A percentile compares a stretch with the other conserved stretches of the same genome.
These are phyloP conservation scores for Thamnophis sirtalis DNA, from an alignment of 2,113 vertebrate species.

Conservation along the genomic window DNA sequence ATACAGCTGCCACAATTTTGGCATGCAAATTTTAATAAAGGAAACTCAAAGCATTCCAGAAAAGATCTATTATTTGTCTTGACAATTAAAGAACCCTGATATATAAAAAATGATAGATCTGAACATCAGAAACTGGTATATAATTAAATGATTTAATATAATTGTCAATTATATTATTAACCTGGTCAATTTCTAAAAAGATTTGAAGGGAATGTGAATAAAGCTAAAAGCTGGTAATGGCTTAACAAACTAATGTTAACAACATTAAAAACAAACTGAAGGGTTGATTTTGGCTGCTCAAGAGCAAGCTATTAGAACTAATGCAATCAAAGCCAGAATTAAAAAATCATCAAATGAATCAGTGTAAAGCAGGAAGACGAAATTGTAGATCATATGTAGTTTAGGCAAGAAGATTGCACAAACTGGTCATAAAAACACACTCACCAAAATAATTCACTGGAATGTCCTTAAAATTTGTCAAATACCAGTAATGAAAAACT, in stretches of 20 bases:
- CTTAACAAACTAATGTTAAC: no score
- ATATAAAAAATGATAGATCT: not conserved
- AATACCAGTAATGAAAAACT: no score
- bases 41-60: not conserved
- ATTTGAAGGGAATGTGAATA: not conserved
- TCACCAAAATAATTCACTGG: no score
- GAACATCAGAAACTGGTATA: not conserved
- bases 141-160: not conserved
- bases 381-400: no score
- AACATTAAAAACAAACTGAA: not conserved
- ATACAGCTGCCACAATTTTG: not conserved
- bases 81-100: not conserved
- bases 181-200: not conserved
- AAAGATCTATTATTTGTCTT: not conserved
- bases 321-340: no score
- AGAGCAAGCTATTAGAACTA: no score
- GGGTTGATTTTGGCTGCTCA: no score
- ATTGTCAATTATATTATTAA: not conserved
- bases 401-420: no score
- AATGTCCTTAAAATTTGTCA: no score
- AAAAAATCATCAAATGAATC: no score
- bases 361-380: no score
- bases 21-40: not conserved
- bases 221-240: not conserved
- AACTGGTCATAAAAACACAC: no score